Evolutionary conservation across 2,888 invertebrate species (phyloP), one percentile per base, ranked within the genome.

Genomic region (Yponomeuta malinellus): DNA sequence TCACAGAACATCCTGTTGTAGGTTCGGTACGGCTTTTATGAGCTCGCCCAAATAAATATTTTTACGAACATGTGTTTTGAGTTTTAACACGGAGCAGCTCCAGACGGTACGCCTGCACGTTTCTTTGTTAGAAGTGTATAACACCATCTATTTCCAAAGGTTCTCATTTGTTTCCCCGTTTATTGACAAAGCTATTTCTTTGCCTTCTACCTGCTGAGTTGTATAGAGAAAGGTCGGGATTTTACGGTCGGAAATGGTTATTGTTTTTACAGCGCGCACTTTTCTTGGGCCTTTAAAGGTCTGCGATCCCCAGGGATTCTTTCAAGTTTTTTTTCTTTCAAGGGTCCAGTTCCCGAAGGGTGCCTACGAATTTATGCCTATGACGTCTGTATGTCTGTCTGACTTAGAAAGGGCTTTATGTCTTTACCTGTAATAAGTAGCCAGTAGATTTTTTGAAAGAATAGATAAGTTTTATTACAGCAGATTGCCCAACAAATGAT

Each of bases 41-140:
- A 87, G 83, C 85, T 85, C 77, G 86, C 90, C 89, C 91, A 90
- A 90, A 89, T 87, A 90, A 90, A 91, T 87, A 91, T 83, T 83
- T 83, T 79, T 77, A 81, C 78, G 78, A 85, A 86, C 88, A 89
- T 84, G 84, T 90, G 89, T 86, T 85, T 81, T 64, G 64, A 64
- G 64, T 64, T 31, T 64, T 59, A 59, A 15, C 15, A 15, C 52
- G 15, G 52, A 12, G 52, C 52, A 5, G 52, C 15, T 15, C 15
- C 52, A 59, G 15, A 59, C 15, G 2, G 3, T 12, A 59, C 52
- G 15, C 15, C 59, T 48, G 48, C n/a, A n/a, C 43, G 31, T 59
- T 48, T 15, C 48, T 69, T 69, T 69, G 63, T 69, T 52, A 69
- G 52, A 3, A 69, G 59, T 33, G 78, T 80, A 83, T 86, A 86